Evolutionary conservation across 1,140 invertebrate species (phyloP).

Genomic region (Archivesica marissinica): DNA sequence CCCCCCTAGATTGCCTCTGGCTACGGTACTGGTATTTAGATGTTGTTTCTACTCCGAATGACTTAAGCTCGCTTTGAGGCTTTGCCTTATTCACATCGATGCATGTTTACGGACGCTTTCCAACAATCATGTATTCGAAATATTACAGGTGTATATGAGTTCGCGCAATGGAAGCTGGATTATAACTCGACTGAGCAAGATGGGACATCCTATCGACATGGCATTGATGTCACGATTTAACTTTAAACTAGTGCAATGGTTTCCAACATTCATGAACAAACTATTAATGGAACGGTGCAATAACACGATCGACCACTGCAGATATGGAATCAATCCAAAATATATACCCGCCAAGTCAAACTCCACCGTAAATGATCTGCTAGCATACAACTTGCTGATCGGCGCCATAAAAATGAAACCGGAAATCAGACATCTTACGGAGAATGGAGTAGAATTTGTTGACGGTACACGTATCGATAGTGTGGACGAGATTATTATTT

Average conservation of each 20-base stretch:
- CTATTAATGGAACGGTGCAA: conserved; percentile 2
- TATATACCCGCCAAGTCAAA: not conserved
- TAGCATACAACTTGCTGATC: conserved; percentile 5
- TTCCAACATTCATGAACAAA: conserved; percentile 16
- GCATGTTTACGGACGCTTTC: no score
- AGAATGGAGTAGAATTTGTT: conserved; percentile 2
- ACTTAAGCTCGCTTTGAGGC: no score
- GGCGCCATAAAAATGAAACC: conserved; percentile 28
- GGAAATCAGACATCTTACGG: not conserved
- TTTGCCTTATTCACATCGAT: no score
- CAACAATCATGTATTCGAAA: no score
- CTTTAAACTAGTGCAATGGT: not conserved
- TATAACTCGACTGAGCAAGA: not conserved
- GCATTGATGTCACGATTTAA: not conserved
- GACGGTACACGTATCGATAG: not conserved
- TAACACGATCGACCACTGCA: conserved; percentile 1
- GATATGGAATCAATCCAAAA: conserved; percentile 21
- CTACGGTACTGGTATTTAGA: no score
- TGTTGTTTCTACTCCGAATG: no score
- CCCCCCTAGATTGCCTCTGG: no score
- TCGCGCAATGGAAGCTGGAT: conserved; percentile 15
- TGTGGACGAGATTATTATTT: not conserved
- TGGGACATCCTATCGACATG: conserved; percentile 8
- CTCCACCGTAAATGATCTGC: conserved; percentile 4
- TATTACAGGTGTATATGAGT: conserved; percentile 19